Conservation (phyloP, 2,797 vertebrate species). For the Danionella dracula region DNA sequence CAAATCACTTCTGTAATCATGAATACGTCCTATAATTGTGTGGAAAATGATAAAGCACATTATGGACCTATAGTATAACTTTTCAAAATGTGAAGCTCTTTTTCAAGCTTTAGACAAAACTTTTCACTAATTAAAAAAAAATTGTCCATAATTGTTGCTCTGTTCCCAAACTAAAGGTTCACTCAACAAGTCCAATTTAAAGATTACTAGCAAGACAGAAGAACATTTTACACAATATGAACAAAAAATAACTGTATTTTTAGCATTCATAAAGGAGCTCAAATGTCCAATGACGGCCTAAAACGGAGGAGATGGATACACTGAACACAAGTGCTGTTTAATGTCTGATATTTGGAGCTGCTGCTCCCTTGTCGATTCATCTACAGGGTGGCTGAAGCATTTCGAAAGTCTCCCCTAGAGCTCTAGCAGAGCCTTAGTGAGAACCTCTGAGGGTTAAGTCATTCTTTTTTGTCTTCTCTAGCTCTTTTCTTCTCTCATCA, state of each 20-base stretch:
- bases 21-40: too few relatives aligned
- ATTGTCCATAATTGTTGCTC: too few relatives aligned
- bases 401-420: constrained; percentile 26
- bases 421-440: neutral
- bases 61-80: too few relatives aligned
- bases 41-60: too few relatives aligned
- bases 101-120: too few relatives aligned
- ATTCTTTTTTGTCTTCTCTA: constrained; percentile 16
- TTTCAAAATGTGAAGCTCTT: too few relatives aligned
- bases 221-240: too few relatives aligned
- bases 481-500: constrained; percentile 7
- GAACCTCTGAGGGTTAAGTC: constrained; percentile 20
- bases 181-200: too few relatives aligned
- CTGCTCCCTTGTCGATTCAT: neutral
- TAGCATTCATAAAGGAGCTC: neutral
- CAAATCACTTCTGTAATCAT: too few relatives aligned
- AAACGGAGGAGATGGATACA: neutral
- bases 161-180: too few relatives aligned
- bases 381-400: constrained; percentile 25
- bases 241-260: neutral
- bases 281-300: neutral
- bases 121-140: too few relatives aligned
- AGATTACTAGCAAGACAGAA: too few relatives aligned
- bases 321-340: neutral
- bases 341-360: neutral